A percentile compares a stretch with the other conserved stretches of the same genome.
Conservation (phyloP, 1,140 invertebrate genomes). For the Hyposmocoma kahamanoa region DNA sequence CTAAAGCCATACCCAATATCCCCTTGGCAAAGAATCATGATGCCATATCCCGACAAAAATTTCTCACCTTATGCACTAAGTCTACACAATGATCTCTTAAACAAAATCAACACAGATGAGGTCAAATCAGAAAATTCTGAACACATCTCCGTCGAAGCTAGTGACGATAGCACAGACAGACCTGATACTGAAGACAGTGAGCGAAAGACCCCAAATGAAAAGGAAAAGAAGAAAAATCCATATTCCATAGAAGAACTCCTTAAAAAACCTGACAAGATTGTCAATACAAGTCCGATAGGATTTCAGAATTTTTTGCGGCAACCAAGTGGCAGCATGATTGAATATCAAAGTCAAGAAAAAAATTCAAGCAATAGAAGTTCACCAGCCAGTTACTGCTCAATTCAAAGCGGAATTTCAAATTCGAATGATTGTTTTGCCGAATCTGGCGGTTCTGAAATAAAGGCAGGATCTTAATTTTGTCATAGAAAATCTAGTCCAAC, state of each 20-base stretch:
- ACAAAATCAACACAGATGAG: constrained; percentile 54
- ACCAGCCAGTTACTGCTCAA: constrained; percentile 59
- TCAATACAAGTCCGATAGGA: constrained; percentile 38
- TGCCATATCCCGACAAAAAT: constrained; percentile 67
- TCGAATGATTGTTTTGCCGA: constrained; percentile 58
- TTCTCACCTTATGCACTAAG: constrained; percentile 54
- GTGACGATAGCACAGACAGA: constrained; percentile 77
- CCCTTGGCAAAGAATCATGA: constrained; percentile 73
- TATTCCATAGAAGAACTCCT: constrained; percentile 91
- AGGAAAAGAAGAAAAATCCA: constrained; percentile 82
- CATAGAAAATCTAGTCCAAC: constrained; percentile 6
- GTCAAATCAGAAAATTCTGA: constrained; percentile 63
- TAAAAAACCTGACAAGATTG: constrained; percentile 82
- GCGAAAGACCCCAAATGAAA: constrained; percentile 37
- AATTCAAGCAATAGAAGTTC: constrained; percentile 53
- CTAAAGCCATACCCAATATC: constrained; percentile 63
- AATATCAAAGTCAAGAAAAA: constrained; percentile 43
- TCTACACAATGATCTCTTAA: constrained; percentile 48
- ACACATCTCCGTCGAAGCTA: constrained; percentile 72
- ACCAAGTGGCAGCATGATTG: constrained; percentile 59
- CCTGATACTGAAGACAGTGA: constrained; percentile 75
- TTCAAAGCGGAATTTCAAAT: constrained; percentile 54
- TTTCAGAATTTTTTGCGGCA: constrained; percentile 58
- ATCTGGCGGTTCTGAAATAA: constrained; percentile 51
- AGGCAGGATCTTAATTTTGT: constrained; percentile 44